A percentile compares a stretch with the other conserved stretches of the same genome.
These are phyloP conservation scores for Drosophila merina DNA, from an alignment of 2,888 invertebrate genomes.

Conservation along the genomic window DNA sequence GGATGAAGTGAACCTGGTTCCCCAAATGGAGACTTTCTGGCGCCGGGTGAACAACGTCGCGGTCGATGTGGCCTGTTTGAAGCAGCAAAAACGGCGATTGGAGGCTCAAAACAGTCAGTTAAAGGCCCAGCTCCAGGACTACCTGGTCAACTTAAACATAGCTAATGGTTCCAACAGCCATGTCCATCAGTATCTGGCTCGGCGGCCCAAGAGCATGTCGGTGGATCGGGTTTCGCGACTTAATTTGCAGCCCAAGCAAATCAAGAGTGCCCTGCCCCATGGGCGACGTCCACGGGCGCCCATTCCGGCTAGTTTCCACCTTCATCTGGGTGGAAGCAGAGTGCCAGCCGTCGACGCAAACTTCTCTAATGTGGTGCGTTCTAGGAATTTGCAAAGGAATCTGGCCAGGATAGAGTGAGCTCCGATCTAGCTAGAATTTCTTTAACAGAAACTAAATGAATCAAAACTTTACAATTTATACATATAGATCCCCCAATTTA, in stretches of 20 bases:
- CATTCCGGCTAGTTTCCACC: constrained; percentile 17
- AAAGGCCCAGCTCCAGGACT: constrained; percentile 87
- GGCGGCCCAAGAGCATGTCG: constrained; percentile 83
- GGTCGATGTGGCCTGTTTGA: constrained; percentile 85
- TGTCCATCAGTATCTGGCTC: constrained; percentile 78
- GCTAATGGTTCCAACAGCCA: constrained; percentile 80
- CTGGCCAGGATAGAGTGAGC: constrained; percentile 62
- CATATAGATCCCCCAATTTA: background rate
- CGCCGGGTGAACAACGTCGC: constrained; percentile 86
- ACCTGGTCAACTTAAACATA: constrained; percentile 86
- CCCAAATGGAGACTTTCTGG: constrained; percentile 89
- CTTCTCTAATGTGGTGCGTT: constrained; percentile 85
- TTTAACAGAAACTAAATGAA: too few species aligned
- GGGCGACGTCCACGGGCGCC: constrained; percentile 25
- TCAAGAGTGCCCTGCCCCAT: constrained; percentile 62
- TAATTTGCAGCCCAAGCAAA: constrained; percentile 63
- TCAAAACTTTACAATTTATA: too few species aligned
- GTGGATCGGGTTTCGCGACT: constrained; percentile 81
- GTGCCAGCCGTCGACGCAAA: constrained; percentile 84
- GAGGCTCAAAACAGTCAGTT: constrained; percentile 87
- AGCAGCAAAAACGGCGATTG: constrained; percentile 82
- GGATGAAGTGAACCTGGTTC: constrained; percentile 85
- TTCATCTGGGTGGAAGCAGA: constrained; percentile 7
- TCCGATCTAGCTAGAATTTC: background rate
- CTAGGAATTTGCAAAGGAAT: constrained; percentile 56